phyloP scores from a whole-genome alignment of 2,113 vertebrate genomes.

The Balaenoptera acutorostrata region DNA sequence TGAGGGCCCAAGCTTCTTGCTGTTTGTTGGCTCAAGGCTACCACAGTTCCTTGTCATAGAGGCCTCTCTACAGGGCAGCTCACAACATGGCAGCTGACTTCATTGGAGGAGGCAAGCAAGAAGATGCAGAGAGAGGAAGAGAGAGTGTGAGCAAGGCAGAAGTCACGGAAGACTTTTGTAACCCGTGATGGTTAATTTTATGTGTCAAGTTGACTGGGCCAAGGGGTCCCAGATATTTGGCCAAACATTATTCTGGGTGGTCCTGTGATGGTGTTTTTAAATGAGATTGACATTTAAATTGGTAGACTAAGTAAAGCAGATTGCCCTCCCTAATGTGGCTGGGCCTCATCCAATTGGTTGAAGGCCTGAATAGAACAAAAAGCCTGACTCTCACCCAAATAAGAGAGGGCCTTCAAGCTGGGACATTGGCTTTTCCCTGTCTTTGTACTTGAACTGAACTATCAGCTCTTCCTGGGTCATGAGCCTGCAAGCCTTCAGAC shows the following conservation, averaged over 20 bases:
- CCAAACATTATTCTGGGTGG: not conserved
- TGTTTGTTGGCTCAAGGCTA: not conserved
- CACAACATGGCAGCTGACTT: not conserved
- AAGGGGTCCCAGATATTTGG: not conserved
- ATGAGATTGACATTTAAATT: not conserved
- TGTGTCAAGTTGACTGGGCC: not conserved
- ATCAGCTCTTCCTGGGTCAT: not conserved
- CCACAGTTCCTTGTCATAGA: not conserved
- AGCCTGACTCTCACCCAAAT: not conserved
- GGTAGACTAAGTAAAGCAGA: not conserved
- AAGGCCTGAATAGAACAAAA: not conserved
- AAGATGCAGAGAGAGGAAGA: not conserved
- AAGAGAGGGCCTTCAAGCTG: not conserved
- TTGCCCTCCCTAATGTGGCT: not conserved
- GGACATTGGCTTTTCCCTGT: not conserved
- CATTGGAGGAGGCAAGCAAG: not conserved
- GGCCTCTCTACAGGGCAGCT: not conserved
- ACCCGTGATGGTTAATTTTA: not conserved
- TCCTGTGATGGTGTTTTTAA: not conserved
- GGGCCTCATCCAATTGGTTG: not conserved
- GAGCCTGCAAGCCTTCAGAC: not conserved
- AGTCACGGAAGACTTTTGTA: not conserved
- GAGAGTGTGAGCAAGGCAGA: not conserved
- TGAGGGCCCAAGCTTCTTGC: not conserved
- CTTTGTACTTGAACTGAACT: not conserved